Evolutionary conservation across 2,113 vertebrate species (phyloP).

Genomic region (Collichthys lucidus): DNA sequence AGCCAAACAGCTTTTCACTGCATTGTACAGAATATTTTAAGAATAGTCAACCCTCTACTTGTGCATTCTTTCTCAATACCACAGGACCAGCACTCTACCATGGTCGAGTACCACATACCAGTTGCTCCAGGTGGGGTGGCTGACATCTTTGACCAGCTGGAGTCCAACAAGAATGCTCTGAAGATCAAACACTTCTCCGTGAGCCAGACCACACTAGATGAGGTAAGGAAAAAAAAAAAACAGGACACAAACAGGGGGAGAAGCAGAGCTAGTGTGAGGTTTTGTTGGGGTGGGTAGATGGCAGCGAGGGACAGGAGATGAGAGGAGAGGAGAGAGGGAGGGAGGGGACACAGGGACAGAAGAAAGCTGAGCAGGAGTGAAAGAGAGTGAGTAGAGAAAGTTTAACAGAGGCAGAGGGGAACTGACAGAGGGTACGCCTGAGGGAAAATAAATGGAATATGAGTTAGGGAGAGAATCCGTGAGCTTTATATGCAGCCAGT

Average conservation of each 20-base stretch:
- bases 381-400: constrained; percentile 69
- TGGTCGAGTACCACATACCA: constrained; percentile 93
- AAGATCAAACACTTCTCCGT: constrained; percentile 96
- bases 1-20: background rate
- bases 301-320: constrained; percentile 45
- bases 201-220: constrained; percentile 96
- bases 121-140: constrained; percentile 93
- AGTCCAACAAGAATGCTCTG: constrained; percentile 90
- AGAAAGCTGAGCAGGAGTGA: constrained; percentile 68
- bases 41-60: constrained; percentile 29
- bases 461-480: constrained; percentile 69
- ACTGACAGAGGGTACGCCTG: constrained; percentile 73
- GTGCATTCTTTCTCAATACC: constrained; percentile 36
- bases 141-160: constrained; percentile 93
- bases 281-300: constrained; percentile 53
- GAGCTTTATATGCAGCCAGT: constrained; percentile 73
- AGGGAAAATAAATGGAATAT: constrained; percentile 79
- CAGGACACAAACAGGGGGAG: constrained; percentile 32
- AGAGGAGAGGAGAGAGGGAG: constrained; percentile 30
- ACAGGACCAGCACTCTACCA: constrained; percentile 92
- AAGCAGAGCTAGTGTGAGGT: constrained; percentile 15
- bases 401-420: constrained; percentile 69
- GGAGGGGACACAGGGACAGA: constrained; percentile 54
- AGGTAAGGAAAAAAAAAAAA: constrained; percentile 85
- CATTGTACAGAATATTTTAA: background rate